Evolutionary conservation across 1,140 invertebrate species (phyloP).

Genomic region (Trichonephila clavata): DNA sequence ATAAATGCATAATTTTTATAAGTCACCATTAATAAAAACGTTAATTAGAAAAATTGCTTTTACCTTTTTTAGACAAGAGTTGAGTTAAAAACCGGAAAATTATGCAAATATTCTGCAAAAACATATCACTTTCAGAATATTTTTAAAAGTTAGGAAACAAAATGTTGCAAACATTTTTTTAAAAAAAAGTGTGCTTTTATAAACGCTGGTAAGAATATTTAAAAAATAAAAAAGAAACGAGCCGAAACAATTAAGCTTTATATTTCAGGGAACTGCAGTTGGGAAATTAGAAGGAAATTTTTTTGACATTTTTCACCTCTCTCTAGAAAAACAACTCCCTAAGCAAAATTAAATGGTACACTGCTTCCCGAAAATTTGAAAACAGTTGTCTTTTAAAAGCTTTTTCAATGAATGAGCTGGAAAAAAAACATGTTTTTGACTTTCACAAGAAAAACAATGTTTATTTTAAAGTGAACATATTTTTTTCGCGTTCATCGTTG

Average conservation of each 20-base stretch:
- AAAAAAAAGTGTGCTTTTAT: not conserved
- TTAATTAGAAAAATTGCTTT: constrained; percentile 16
- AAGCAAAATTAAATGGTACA: constrained; percentile 32
- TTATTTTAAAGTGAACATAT: not conserved
- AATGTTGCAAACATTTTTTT: not conserved
- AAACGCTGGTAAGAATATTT: not conserved
- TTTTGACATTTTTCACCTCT: constrained; percentile 15
- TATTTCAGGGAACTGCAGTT: not conserved
- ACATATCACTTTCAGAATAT: constrained; percentile 27
- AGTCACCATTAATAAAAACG: constrained; percentile 2
- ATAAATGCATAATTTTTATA: not conserved
- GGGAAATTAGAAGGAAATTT: not conserved
- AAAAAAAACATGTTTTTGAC: not conserved
- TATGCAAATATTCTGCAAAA: not conserved
- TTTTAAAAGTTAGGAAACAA: not conserved
- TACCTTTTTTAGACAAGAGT: not conserved
- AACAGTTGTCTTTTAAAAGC: not conserved
- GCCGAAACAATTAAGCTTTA: constrained; percentile 13
- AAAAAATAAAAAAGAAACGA: not conserved
- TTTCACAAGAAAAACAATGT: not conserved
- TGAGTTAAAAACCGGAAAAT: constrained; percentile 12
- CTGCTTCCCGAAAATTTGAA: not conserved
- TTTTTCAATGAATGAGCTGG: not conserved
- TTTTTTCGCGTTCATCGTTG: not conserved
- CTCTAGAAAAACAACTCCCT: constrained; percentile 14